Base-by-base conservation (phyloP, 2,797 vertebrate genomes). In the Pseudochaenichthys georgianus region DNA sequence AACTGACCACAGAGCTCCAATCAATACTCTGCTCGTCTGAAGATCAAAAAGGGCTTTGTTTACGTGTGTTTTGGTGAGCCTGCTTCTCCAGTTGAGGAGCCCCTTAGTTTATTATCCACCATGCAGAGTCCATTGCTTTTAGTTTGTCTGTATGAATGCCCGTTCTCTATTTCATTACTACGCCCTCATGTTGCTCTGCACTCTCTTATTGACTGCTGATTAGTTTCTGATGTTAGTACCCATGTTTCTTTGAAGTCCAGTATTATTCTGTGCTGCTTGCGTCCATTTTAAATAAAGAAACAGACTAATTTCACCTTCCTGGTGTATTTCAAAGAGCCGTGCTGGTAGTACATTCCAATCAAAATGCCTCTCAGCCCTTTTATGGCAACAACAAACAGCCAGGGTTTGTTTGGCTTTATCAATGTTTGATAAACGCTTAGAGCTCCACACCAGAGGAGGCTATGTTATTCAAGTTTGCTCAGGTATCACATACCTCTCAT, bases 391-490 rank as follows among this genome's bases (percentile, higher is more conserved):
- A 96, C 93, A 94, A 95, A 96, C 94, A 94, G 91, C 85, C 89
- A 92, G 52, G 63, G 73, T 88, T 96, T 95, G 95, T 95, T 94
- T 95, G 93, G 94, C 93, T 95, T 94, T 93, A 95, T 96, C 94
- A 95, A 94, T 96, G 95, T 96, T 95, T 96, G 95, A 96, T 96
- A 95, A 96, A 95, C 81, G 92, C 92, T 93, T 83, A 77, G 4
- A 92, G 95, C 95, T 92, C 91, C 89, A 89, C 95, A 90, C 71
- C 60, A 80, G 83, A 89, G 82, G 42, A 69, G 47, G 84, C 85
- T 92, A 89, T 90, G 90, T 90, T 88, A 88, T 90, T 94, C 84
- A 90, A 73, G 76, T 83, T 71, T 77, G 73, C 83, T 85, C 71
- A 73, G 84, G 82, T 73, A 78, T 80, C 73, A 65, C 53, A 46